Base-by-base conservation (phyloP, 1,140 invertebrate species). In the Rhizoglyphus robini region DNA sequence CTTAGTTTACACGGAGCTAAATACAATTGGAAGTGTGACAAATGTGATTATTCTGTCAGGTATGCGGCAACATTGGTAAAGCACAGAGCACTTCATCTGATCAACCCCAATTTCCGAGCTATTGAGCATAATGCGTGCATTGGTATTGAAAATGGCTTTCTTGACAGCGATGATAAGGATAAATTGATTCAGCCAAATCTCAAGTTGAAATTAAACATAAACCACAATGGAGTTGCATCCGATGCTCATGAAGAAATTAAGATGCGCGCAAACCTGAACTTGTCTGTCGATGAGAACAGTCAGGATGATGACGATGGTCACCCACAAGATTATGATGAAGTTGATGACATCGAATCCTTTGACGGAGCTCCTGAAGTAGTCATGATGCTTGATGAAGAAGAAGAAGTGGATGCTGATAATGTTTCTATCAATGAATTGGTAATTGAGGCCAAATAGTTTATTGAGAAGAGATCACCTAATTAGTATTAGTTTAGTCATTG, bases 41-140 rank as follows among this genome's bases (percentile, higher is more conserved):
- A 83, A 4, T 93, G 90, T 74, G 88, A 92, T 75, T 93, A 92
- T 75, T 87, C 88, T 1, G 88, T 91, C 0, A 88, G 86, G 69
- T 88, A 87, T 74, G 87, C 86, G 68, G 86, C 86, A 0, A 89
- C 88, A 75, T 87, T 86, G 70, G 81, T 84, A 18, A 87, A 88
- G 72, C 88, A 90, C 71, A 76, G 85, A 71, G 83, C 82, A 48
- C 86, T 88, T 71, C 88, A 90, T 74, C 18, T 81, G 83, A 70
- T 84, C 83, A 70, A 82, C 82, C n/a, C 80, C 83, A 69, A 82
- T 38, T 38, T 82, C 2, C 80, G 82, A 67, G 81, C 81, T 0
- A 80, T 80, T 15, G 59, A 67, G 15, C 27, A 67, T 4, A 68
- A 65, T 48, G 23, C n/a, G n/a, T 58, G 34, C 23, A 46, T n/a